Percentiles rank a stretch among this genome's conserved stretches.
Conservation (phyloP, 2,797 vertebrate species). For the Ficedula albicollis region DNA sequence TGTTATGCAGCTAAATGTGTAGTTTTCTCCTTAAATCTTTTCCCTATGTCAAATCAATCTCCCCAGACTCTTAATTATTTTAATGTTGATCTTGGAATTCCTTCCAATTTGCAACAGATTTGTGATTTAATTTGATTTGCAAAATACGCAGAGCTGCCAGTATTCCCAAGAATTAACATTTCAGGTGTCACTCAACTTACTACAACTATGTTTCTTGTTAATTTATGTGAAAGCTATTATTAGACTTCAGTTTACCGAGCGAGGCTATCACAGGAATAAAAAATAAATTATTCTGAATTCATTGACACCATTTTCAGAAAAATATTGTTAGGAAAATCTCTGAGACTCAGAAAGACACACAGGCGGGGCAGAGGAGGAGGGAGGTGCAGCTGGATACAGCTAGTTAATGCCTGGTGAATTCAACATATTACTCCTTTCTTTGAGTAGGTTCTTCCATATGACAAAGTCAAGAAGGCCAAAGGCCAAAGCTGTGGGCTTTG, state of each 20-base stretch:
- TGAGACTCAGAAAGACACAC: background rate
- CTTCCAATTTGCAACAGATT: slow-evolving; percentile 32
- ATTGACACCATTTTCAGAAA: background rate
- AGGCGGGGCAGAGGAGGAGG: fast-evolving
- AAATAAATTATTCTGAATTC: background rate
- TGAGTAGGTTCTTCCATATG: background rate
- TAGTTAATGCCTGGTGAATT: background rate
- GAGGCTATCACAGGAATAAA: background rate
- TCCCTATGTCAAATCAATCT: slow-evolving; percentile 11
- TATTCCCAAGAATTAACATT: slow-evolving; percentile 23
- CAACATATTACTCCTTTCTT: background rate
- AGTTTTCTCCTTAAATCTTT: slow-evolving; percentile 6
- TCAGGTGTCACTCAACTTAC: slow-evolving; percentile 37
- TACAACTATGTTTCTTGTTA: background rate
- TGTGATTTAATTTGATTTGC: slow-evolving; percentile 38
- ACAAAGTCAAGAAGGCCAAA: background rate
- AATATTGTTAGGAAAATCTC: background rate
- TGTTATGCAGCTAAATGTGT: background rate
- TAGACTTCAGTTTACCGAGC: background rate
- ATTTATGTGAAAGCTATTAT: slow-evolving; percentile 4
- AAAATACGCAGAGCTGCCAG: slow-evolving; percentile 17
- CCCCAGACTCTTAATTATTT: slow-evolving; percentile 23
- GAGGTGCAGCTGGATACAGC: background rate
- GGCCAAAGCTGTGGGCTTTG: background rate
- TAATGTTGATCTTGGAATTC: slow-evolving; percentile 30